phyloP scores from a whole-genome alignment of 2,113 vertebrate genomes.

The Oryzias woworae region DNA sequence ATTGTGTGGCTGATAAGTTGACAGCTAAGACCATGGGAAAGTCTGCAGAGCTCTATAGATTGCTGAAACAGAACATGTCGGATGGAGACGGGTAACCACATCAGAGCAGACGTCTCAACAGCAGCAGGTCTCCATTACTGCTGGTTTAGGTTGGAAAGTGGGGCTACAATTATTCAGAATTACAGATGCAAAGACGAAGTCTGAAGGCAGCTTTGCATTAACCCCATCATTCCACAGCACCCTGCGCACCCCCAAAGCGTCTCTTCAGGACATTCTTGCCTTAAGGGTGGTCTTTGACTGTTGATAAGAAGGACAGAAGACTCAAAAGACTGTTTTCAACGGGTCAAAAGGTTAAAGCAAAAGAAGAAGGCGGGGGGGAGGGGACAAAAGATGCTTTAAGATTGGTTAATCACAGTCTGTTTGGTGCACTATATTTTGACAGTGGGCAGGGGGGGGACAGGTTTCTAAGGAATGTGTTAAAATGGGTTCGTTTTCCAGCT shows the following conservation, averaged over 20 bases:
- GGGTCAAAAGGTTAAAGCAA: constrained; percentile 64
- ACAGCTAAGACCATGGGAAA: constrained; percentile 50
- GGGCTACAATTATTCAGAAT: constrained; percentile 49
- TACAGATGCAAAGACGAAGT: constrained; percentile 37
- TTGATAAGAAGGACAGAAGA: constrained; percentile 49
- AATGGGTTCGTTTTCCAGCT: not conserved
- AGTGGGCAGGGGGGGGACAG: not conserved
- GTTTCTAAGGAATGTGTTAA: not conserved
- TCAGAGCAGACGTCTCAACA: constrained; percentile 27
- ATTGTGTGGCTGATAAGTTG: constrained; percentile 48
- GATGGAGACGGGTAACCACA: constrained; percentile 28
- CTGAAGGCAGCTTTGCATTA: constrained; percentile 47
- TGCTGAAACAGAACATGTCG: constrained; percentile 31
- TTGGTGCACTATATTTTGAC: not conserved
- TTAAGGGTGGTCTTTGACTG: constrained; percentile 62
- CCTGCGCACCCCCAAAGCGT: not conserved
- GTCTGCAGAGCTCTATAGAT: constrained; percentile 22
- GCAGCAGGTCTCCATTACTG: constrained; percentile 16
- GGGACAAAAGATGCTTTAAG: not conserved
- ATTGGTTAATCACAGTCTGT: constrained; percentile 67
- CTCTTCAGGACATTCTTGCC: constrained; percentile 13
- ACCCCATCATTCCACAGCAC: constrained; percentile 31
- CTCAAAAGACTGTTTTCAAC: constrained; percentile 21
- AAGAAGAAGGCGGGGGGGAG: constrained; percentile 16
- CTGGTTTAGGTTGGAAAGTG: constrained; percentile 30